Conservation (phyloP, 2,888 invertebrate genomes). For the Eupithecia centaureata region DNA sequence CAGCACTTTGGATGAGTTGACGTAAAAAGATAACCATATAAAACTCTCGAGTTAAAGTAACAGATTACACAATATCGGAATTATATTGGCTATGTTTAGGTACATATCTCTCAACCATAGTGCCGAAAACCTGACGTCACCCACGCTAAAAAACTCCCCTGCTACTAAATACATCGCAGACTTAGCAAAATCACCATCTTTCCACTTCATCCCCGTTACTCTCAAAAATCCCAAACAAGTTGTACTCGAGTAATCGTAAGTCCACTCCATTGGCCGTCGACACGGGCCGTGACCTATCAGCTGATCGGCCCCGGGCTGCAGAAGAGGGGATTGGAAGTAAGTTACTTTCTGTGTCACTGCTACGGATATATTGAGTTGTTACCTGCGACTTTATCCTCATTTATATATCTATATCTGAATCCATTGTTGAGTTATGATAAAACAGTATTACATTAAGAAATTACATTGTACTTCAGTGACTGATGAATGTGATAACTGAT, state of each 20-base stretch:
- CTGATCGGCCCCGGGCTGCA: slow-evolving; percentile 42
- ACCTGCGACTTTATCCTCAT: not conserved
- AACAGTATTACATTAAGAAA: too few relatives aligned
- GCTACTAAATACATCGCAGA: not conserved
- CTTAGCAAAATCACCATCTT: slow-evolving; percentile 12
- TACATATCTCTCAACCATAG: not conserved
- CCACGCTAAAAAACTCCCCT: not conserved
- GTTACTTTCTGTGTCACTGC: not conserved
- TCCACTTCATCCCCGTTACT: slow-evolving; percentile 31
- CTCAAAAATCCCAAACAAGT: slow-evolving; percentile 33
- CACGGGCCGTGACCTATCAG: slow-evolving; percentile 51
- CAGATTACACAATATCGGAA: not conserved
- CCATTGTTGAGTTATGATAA: not conserved
- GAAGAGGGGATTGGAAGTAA: not conserved
- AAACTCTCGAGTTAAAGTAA: too few relatives aligned
- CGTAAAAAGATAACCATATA: too few relatives aligned
- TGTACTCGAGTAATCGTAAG: slow-evolving; percentile 38
- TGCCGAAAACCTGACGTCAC: not conserved
- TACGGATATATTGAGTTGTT: slow-evolving; percentile 2
- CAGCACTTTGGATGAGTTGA: too few relatives aligned
- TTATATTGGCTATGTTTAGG: not conserved
- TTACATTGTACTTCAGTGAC: too few relatives aligned
- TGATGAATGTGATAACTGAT: too few relatives aligned
- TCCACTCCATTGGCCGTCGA: slow-evolving; percentile 38
- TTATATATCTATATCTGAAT: not conserved